Conservation (phyloP, 1,140 invertebrate genomes). For the Myzus persicae region DNA sequence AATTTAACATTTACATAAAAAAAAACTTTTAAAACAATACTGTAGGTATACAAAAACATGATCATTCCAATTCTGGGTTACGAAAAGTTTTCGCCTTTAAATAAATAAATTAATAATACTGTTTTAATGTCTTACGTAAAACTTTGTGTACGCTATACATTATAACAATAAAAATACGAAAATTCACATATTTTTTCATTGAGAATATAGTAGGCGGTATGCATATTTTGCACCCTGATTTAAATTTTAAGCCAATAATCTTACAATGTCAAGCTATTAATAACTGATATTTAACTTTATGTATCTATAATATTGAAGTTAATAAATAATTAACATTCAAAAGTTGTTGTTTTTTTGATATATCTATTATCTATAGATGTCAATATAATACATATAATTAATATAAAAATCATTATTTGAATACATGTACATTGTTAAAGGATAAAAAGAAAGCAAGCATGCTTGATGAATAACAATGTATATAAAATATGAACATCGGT, state of each 20-base stretch:
- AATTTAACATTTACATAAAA: background rate
- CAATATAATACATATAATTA: too few species aligned
- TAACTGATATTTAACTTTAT: too few species aligned
- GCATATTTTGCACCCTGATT: background rate
- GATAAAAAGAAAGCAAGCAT: background rate
- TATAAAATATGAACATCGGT: background rate
- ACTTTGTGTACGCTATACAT: background rate
- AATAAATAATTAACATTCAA: background rate
- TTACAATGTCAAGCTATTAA: background rate
- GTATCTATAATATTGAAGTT: background rate
- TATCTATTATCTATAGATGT: too few species aligned
- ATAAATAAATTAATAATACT: slow-evolving; percentile 15
- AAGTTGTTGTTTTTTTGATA: too few species aligned
- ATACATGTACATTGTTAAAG: background rate
- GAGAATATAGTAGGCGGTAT: background rate
- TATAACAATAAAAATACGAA: background rate
- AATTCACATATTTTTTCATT: background rate
- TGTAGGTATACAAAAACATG: background rate
- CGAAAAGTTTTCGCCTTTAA: background rate
- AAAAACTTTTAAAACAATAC: background rate
- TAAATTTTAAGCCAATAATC: background rate
- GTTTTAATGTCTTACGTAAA: background rate
- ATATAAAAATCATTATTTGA: background rate
- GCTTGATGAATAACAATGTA: background rate
- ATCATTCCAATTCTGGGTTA: background rate